Percentiles rank a stretch among this genome's conserved stretches.
Evolutionary conservation across 2,797 vertebrate species (phyloP).

Genomic region (Octomys mimax): DNA sequence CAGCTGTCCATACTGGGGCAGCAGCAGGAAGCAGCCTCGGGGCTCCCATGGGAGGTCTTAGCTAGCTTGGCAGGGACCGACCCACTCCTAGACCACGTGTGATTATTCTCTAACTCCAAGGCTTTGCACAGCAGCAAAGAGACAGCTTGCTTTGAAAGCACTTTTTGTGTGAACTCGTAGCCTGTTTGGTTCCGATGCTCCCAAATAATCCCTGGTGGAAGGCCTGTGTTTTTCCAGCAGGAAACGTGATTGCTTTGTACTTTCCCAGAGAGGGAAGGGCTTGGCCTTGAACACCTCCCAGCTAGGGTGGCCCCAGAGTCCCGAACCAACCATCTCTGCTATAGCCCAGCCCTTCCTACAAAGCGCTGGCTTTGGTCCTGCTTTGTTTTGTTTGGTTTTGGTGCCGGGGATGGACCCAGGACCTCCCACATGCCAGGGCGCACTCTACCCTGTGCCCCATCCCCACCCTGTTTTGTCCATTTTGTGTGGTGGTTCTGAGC

Average conservation of each 20-base stretch:
- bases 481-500: neutral
- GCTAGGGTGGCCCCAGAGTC: neutral
- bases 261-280: neutral
- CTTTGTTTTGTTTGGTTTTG: neutral
- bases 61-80: neutral
- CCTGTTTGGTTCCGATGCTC: neutral
- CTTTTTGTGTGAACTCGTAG: neutral
- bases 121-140: neutral
- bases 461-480: neutral
- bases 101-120: neutral
- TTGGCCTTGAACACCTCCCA: fast-evolving
- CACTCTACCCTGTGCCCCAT: neutral
- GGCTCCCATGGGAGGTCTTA: neutral
- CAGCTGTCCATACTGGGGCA: neutral
- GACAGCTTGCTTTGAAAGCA: neutral
- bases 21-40: neutral
- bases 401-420: neutral
- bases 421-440: no score
- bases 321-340: fast-evolving
- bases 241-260: neutral
- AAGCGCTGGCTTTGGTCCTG: fast-evolving
- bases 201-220: neutral
- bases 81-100: fast-evolving
- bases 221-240: neutral
- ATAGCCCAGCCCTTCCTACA: fast-evolving